Percentiles rank a stretch among this genome's conserved stretches.
phyloP scores from a whole-genome alignment of 2,113 vertebrate genomes.

The Grantiella picta region DNA sequence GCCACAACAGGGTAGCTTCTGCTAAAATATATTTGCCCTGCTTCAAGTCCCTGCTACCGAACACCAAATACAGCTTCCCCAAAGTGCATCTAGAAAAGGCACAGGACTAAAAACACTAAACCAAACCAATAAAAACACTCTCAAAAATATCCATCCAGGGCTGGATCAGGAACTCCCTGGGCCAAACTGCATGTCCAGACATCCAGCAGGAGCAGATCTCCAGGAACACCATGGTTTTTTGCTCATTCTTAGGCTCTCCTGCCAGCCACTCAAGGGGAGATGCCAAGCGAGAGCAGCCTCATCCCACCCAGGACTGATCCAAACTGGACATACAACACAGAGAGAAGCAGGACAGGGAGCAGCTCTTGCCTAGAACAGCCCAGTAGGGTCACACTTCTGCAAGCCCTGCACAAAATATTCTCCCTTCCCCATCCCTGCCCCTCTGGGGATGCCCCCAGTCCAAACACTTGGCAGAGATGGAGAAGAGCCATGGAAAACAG shows the following conservation, averaged over 20 bases:
- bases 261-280: accelerated
- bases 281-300: not conserved
- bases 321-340: accelerated
- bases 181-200: not conserved
- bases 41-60: not conserved
- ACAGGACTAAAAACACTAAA: not conserved
- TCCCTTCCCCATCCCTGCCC: not conserved
- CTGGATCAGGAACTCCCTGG: not conserved
- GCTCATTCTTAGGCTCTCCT: not conserved
- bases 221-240: not conserved
- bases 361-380: not conserved
- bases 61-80: not conserved
- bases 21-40: not conserved
- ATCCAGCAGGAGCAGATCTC: not conserved
- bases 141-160: not conserved
- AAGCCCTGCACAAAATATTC: not conserved
- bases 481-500: not conserved
- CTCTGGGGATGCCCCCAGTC: not conserved
- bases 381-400: not conserved
- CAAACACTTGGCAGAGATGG: not conserved
- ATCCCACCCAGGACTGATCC: not conserved
- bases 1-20: not conserved
- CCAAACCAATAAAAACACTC: not conserved
- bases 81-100: not conserved
- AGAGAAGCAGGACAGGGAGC: not conserved